phyloP scores from a whole-genome alignment of 1,140 invertebrate species.

The Pseudomyrmex sp. region DNA sequence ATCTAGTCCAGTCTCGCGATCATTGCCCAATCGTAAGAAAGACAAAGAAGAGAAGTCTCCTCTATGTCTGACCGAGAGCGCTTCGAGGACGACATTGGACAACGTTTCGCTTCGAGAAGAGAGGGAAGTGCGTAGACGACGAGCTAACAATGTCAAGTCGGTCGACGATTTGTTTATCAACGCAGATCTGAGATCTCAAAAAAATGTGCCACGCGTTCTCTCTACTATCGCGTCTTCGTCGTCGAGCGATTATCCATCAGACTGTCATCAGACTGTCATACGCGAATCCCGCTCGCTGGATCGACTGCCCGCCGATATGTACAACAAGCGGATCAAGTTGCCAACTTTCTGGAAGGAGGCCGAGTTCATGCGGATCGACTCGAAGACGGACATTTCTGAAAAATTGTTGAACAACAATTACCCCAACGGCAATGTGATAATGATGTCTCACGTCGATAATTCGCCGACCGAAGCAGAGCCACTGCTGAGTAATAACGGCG shows the following conservation, averaged over 20 bases:
- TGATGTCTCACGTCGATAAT: conserved; percentile 72
- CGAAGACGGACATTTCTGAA: conserved; percentile 82
- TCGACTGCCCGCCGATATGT: conserved; percentile 79
- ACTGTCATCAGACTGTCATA: conserved; percentile 78
- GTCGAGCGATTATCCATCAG: conserved; percentile 83
- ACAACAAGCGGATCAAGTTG: conserved; percentile 59
- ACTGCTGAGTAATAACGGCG: conserved; percentile 84
- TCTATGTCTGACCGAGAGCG: conserved; percentile 77
- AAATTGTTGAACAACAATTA: conserved; percentile 86
- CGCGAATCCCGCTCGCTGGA: conserved; percentile 86
- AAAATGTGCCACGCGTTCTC: conserved; percentile 80
- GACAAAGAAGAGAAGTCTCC: conserved; percentile 78
- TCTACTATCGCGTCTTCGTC: conserved; percentile 86
- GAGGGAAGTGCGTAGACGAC: conserved; percentile 76
- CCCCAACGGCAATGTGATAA: conserved; percentile 86
- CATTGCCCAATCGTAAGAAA: conserved; percentile 71
- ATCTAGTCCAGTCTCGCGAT: conserved; percentile 77
- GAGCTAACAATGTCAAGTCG: conserved; percentile 79
- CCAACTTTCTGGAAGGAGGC: conserved; percentile 76
- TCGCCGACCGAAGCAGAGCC: conserved; percentile 84
- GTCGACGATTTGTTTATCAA: conserved; percentile 81
- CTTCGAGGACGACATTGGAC: conserved; percentile 85
- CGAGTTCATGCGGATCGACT: conserved; percentile 80
- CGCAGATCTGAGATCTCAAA: conserved; percentile 73
- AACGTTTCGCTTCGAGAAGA: conserved; percentile 81